A percentile compares a stretch with the other conserved stretches of the same genome.
These are phyloP conservation scores for Hydrolagus colliei DNA, from an alignment of 2,797 vertebrate genomes.

Conservation along the genomic window DNA sequence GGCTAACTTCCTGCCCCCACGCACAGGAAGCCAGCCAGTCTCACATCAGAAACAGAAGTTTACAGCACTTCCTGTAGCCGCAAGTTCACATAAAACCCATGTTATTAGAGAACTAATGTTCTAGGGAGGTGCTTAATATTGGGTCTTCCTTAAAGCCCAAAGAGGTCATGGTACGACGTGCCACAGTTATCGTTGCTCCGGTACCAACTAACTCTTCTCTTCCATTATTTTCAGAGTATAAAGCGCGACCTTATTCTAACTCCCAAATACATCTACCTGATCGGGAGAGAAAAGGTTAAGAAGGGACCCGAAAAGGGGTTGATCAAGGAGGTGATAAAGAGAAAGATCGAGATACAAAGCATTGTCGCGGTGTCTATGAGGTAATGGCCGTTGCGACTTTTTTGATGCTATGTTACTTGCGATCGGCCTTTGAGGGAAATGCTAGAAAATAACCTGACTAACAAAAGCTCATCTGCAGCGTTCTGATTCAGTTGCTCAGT, in stretches of 20 bases:
- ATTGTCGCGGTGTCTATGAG: conserved; percentile 77
- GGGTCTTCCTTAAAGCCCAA: too few species aligned
- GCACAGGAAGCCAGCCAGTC: too few species aligned
- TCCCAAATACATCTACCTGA: conserved; percentile 82
- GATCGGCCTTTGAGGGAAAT: neutral
- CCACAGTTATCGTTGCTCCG: too few species aligned
- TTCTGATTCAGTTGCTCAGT: neutral
- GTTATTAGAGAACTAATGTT: too few species aligned
- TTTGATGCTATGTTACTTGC: neutral
- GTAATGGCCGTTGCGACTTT: conserved; percentile 44
- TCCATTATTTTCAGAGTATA: conserved; percentile 62
- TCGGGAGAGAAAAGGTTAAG: conserved; percentile 89
- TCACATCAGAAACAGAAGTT: too few species aligned
- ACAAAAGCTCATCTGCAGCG: too few species aligned
- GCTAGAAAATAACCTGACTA: neutral
- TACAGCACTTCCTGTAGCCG: too few species aligned
- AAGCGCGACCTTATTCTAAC: conserved; percentile 90
- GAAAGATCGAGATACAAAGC: conserved; percentile 76
- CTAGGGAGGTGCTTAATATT: too few species aligned
- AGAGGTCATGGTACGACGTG: too few species aligned
- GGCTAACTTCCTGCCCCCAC: too few species aligned
- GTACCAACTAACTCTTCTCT: neutral
- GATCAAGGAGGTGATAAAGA: conserved; percentile 87
- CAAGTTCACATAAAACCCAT: too few species aligned
- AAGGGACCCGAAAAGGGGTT: conserved; percentile 91